A percentile compares a stretch with the other conserved stretches of the same genome.
phyloP scores from a whole-genome alignment of 2,797 vertebrate genomes.

The Halcyon chelicuti region DNA sequence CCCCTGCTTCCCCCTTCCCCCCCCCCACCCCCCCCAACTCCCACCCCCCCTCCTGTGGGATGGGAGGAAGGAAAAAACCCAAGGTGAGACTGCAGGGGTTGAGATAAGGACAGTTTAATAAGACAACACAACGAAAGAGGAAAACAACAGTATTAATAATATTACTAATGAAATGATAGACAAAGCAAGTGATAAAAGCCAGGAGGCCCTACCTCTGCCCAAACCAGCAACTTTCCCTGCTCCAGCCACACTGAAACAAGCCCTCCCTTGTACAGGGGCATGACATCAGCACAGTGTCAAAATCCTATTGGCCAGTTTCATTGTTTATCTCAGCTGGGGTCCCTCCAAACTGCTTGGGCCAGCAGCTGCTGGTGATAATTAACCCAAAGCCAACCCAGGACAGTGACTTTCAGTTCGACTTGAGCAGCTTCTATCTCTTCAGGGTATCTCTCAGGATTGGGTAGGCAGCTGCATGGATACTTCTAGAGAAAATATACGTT shows the following conservation, averaged over 20 bases:
- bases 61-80: background rate
- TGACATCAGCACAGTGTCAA: no score
- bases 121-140: background rate
- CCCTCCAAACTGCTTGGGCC: no score
- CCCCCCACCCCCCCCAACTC: no score
- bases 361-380: background rate
- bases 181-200: no score
- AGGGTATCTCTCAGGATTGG: background rate
- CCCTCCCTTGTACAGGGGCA: background rate
- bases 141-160: no score
- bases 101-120: background rate
- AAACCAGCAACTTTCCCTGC: background rate
- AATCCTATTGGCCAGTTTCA: background rate
- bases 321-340: background rate
- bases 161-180: no score
- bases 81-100: background rate
- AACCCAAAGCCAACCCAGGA: background rate
- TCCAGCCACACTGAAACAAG: background rate
- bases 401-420: background rate
- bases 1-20: no score
- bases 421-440: background rate
- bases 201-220: background rate
- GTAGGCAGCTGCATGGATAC: background rate
- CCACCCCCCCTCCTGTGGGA: no score
- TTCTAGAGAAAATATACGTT: background rate